These are phyloP conservation scores for Sebastes oblongus DNA, from an alignment of 2,797 vertebrate species.

Conservation along the genomic window DNA sequence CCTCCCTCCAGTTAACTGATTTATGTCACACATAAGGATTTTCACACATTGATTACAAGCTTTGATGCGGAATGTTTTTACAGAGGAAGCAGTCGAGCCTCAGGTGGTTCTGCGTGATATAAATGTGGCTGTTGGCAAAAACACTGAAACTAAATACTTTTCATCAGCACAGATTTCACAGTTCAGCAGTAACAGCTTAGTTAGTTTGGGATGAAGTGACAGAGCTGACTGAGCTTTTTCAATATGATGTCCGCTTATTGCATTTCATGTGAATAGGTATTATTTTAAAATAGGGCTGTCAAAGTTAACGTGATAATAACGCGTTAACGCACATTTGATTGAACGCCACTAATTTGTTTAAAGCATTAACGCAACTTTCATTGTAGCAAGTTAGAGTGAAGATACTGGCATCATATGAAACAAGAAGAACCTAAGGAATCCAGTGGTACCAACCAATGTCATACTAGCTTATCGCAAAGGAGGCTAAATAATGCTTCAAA, in stretches of 20 bases:
- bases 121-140: not conserved
- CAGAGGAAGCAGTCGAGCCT: not conserved
- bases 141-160: not conserved
- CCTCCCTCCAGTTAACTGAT: constrained; percentile 19
- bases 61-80: not conserved
- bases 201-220: not conserved
- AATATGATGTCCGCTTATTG: not conserved
- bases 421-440: too few relatives aligned
- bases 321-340: too few relatives aligned
- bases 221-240: not conserved
- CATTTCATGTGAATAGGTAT: not conserved
- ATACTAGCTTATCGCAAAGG: too few relatives aligned
- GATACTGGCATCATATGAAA: too few relatives aligned
- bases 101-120: not conserved
- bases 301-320: too few relatives aligned
- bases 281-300: not conserved
- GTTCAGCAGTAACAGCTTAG: not conserved
- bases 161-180: not conserved
- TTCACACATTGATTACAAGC: not conserved
- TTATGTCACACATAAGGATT: not conserved
- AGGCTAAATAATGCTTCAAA: too few relatives aligned
- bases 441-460: too few relatives aligned
- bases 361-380: too few relatives aligned
- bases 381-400: too few relatives aligned
- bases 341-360: too few relatives aligned